Conservation (phyloP, 2,888 invertebrate species). For the Craniophora ligustri region DNA sequence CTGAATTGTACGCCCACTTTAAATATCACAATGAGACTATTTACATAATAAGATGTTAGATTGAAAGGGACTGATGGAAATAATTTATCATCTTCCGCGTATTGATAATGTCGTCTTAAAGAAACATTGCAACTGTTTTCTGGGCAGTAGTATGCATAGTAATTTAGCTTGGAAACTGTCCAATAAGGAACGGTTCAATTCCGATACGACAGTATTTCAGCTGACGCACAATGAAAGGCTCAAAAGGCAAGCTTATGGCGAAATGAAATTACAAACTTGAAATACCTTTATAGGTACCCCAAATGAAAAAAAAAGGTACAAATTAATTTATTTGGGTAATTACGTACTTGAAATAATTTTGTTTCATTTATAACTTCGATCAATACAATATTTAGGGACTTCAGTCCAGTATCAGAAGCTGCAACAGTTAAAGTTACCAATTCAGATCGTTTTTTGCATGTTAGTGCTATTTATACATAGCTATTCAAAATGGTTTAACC, state of each 20-base stretch:
- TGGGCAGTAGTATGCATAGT: constrained; percentile 39
- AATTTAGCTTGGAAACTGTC: constrained; percentile 49
- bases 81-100: constrained; percentile 18
- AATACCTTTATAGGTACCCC: too few relatives aligned
- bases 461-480: too few relatives aligned
- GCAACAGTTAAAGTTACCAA: too few relatives aligned
- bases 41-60: constrained; percentile 48
- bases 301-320: too few relatives aligned
- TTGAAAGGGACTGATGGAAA: constrained; percentile 27
- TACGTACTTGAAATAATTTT: too few relatives aligned
- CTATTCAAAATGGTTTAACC: too few relatives aligned
- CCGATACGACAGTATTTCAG: constrained; percentile 24
- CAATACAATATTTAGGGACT: too few relatives aligned
- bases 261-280: too few relatives aligned
- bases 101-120: constrained; percentile 2
- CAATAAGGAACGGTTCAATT: constrained; percentile 43
- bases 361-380: too few relatives aligned
- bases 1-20: constrained; percentile 53
- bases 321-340: too few relatives aligned
- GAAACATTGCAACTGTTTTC: constrained; percentile 22
- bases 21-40: constrained; percentile 53
- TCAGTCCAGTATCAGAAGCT: too few relatives aligned
- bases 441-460: too few relatives aligned
- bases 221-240: constrained; percentile 6
- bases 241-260: constrained; percentile 10